Conservation (phyloP, 2,113 vertebrate species). For the Xiphophorus maculatus region DNA sequence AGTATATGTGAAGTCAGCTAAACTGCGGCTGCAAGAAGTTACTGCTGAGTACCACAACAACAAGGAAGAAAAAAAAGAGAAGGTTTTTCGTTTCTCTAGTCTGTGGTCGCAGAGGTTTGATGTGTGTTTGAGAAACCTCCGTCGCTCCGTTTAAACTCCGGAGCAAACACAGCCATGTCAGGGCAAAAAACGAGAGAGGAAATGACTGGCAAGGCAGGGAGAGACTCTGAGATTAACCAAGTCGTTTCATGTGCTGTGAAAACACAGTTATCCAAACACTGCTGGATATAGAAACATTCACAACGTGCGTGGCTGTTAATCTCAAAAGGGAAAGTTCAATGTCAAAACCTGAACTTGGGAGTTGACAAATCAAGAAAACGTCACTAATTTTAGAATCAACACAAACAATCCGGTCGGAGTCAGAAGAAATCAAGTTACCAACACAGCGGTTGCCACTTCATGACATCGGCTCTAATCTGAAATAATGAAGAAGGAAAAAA, state of each 20-base stretch:
- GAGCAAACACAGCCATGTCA: constrained; percentile 56
- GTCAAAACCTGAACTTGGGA: constrained; percentile 62
- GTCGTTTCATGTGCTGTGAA: constrained; percentile 29
- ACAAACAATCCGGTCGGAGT: not conserved
- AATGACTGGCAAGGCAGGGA: constrained; percentile 70
- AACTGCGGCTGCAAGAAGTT: constrained; percentile 44
- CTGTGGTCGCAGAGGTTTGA: constrained; percentile 56
- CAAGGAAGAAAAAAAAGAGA: constrained; percentile 35
- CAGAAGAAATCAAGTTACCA: not conserved
- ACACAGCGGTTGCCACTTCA: constrained; percentile 39
- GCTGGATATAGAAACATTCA: constrained; percentile 10
- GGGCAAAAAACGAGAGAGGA: constrained; percentile 63
- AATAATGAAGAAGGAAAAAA: not conserved
- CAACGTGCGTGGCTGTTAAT: constrained; percentile 5
- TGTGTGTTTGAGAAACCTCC: constrained; percentile 58
- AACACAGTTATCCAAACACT: constrained; percentile 16
- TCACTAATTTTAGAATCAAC: constrained; percentile 8
- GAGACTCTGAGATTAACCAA: constrained; percentile 45
- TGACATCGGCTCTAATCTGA: constrained; percentile 38
- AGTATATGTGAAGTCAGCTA: constrained; percentile 48
- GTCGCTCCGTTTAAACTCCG: constrained; percentile 44
- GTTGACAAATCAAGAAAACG: constrained; percentile 44
- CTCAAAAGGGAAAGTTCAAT: constrained; percentile 58
- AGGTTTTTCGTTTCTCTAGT: constrained; percentile 46
- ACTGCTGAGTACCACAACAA: constrained; percentile 30